Evolutionary conservation across 2,888 invertebrate genomes (phyloP), one percentile per base, ranked within the genome.

Genomic region (Esperia sulphurella): DNA sequence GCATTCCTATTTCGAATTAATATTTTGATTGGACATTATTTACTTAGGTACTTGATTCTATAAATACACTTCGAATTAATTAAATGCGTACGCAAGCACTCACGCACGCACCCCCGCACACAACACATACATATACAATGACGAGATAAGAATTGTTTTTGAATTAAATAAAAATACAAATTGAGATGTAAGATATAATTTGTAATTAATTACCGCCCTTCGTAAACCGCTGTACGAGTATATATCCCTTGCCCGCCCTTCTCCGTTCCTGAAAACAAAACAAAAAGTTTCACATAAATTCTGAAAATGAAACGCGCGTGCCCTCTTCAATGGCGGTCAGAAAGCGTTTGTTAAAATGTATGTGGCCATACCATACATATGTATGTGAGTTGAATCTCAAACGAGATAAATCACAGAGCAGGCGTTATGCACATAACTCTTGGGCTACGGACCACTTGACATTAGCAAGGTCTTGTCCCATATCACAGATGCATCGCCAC

Each of bases 371-470:
- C 49, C 49, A 67, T 74, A 71, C 68, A 71, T 75, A 78, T 76
- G 73, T 75, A 76, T 77, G 73, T 66, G 73, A 76, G 71, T 58
- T 62, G 75, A 69, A 75, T 76, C 73, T 75, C 68, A 67, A 74
- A 67, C 68, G 68, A 76, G 64, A 83, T 85, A 85, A 83, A 85
- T 86, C 85, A 80, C 68, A 73, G 75, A 70, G 69, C 77, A 77
- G 75, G 75, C 81, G 76, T 78, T 79, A 79, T 80, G 79, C 78
- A 78, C 79, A 83, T 84, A 83, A 83, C 75, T 85, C 84, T 81
- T 72, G 65, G 73, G 70, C 65, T 68, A 61, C 72, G 80, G 75
- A 70, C 80, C 79, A 79, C 82, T 83, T 79, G 83, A 83, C 83
- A 79, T 83, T 79, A 78, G 75, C 77, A 74, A 76, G 76, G 77